phyloP scores from a whole-genome alignment of 1,140 invertebrate genomes.

The Hyphantria cunea region DNA sequence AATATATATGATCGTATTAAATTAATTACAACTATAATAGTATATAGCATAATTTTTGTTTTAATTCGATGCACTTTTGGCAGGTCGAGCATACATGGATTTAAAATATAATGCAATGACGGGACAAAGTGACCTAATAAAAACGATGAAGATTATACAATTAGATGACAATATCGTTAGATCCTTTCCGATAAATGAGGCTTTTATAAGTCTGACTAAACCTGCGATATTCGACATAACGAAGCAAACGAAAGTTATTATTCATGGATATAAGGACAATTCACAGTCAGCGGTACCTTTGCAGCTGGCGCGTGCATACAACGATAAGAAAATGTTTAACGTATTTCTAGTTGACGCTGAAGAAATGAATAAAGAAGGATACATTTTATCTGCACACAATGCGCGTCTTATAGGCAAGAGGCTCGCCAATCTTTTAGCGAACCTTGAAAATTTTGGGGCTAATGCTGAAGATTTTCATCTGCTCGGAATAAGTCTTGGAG shows the following conservation, averaged over 20 bases:
- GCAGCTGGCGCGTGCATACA: conserved; percentile 65
- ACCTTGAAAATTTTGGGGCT: conserved; percentile 79
- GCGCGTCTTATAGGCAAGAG: conserved; percentile 73
- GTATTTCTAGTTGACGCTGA: conserved; percentile 69
- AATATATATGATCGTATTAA: conserved; percentile 15
- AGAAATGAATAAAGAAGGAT: conserved; percentile 66
- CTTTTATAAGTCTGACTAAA: conserved; percentile 55
- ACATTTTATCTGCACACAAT: conserved; percentile 66
- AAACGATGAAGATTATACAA: conserved; percentile 68
- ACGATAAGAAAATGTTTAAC: conserved; percentile 70
- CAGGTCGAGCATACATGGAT: conserved; percentile 73
- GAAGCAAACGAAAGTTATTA: conserved; percentile 73
- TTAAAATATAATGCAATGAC: conserved; percentile 55
- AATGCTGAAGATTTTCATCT: conserved; percentile 80
- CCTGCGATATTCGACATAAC: conserved; percentile 64
- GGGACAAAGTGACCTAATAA: conserved; percentile 59
- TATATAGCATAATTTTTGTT: conserved; percentile 25
- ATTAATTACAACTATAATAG: neutral
- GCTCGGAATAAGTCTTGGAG: conserved; percentile 84
- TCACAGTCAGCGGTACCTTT: conserved; percentile 64
- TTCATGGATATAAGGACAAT: conserved; percentile 71
- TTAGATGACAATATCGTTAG: conserved; percentile 45
- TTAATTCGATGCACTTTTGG: conserved; percentile 21
- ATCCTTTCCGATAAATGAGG: conserved; percentile 61
- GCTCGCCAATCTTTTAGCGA: conserved; percentile 77